These are phyloP conservation scores for Vultur gryphus DNA, from an alignment of 2,797 vertebrate species.

Conservation along the genomic window DNA sequence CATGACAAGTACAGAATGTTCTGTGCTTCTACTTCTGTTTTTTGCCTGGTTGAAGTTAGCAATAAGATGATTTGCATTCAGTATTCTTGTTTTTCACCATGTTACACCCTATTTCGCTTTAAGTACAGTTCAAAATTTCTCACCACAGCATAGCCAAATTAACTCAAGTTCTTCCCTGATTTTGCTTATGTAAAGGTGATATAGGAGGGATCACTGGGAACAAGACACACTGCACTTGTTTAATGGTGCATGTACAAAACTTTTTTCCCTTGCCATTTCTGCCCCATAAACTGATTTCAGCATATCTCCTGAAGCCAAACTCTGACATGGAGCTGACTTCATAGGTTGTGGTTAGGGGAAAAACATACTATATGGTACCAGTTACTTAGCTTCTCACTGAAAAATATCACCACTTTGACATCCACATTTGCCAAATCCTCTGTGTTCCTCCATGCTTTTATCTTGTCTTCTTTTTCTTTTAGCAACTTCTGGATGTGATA, in stretches of 20 bases:
- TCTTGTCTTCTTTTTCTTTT: background rate
- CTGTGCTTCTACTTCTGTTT: background rate
- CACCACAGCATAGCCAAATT: background rate
- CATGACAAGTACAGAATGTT: slow-evolving; percentile 35
- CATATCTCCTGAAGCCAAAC: background rate
- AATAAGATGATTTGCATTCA: slow-evolving; percentile 22
- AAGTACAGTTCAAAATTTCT: background rate
- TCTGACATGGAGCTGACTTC: background rate
- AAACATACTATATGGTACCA: background rate
- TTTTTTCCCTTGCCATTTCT: background rate
- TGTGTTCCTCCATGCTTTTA: background rate
- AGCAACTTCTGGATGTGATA: background rate
- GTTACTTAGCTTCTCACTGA: background rate
- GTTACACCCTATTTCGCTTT: background rate
- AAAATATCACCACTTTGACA: background rate
- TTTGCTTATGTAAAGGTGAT: background rate
- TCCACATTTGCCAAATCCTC: background rate
- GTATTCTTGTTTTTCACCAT: background rate
- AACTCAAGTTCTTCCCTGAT: background rate
- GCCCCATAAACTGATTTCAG: background rate
- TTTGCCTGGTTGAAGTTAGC: background rate
- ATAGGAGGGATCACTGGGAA: background rate
- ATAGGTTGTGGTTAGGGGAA: background rate
- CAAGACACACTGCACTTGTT: background rate
- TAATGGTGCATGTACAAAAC: background rate